Conservation (phyloP, 2,888 invertebrate genomes). For the Leptopterna dolabrata region DNA sequence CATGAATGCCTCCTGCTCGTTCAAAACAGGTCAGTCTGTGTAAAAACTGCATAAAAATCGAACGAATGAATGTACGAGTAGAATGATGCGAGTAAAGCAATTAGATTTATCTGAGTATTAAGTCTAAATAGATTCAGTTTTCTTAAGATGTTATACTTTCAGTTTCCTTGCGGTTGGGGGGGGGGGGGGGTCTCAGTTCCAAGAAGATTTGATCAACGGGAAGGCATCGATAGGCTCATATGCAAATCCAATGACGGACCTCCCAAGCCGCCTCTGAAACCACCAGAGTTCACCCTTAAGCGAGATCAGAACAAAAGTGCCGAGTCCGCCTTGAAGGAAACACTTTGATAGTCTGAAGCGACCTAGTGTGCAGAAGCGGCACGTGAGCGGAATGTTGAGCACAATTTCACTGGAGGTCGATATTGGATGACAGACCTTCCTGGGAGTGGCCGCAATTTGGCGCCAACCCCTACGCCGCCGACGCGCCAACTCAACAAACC, state of each 20-base stretch:
- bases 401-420: neutral
- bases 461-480: neutral
- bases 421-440: conserved; percentile 11
- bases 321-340: neutral
- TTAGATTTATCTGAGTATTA: too few species aligned
- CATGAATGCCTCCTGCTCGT: too few species aligned
- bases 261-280: neutral
- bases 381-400: neutral
- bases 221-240: neutral
- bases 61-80: too few species aligned
- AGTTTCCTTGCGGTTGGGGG: too few species aligned
- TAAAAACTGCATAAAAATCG: too few species aligned
- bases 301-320: conserved; percentile 1
- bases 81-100: too few species aligned
- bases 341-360: neutral
- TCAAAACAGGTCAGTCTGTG: too few species aligned
- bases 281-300: neutral
- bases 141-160: too few species aligned
- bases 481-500: neutral
- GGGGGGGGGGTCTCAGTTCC: too few species aligned
- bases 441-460: neutral
- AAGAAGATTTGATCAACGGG: neutral
- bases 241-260: neutral
- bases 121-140: too few species aligned
- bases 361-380: neutral